Evolutionary conservation across 2,797 vertebrate genomes (phyloP), one percentile per base, ranked within the genome.

Genomic region (Pygocentrus nattereri): DNA sequence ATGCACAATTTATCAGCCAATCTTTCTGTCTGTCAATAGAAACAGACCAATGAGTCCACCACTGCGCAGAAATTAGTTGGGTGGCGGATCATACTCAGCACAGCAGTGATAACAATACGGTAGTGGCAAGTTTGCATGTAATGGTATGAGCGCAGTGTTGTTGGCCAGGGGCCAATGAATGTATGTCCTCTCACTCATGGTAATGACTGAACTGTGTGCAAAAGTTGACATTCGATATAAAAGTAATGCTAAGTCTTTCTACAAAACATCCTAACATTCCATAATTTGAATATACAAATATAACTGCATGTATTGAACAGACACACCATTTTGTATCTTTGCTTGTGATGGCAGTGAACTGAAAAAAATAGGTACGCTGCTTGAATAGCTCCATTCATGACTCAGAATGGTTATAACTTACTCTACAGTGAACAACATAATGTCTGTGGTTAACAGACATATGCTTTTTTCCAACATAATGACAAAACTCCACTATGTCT

Each of bases 301-400:
- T 25, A 69, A 27, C 38, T 8, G n/a, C 67, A 30, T 21, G 21
- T 75, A 50, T 38, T 59, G 30, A 50, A 61, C 72, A 81, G 38
- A 27, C 8, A 62, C 41, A 44, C 19, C 21, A 27, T 30, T 4
- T 30, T 61, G 61, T 61, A 44, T 82, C 41, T 82, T 54, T 19
- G n/a, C 34, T 34, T 38, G 34, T 59, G 72, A 41, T 25, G 54
- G 21, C 54, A 11, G 27, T n/a, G 62, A 21, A 27, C 6, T 34
- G 38, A 44, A 38, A 30, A 76, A 76, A 61, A 27, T 25, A 16
- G 44, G 54, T 19, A 30, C 19, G 41, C 15, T 18, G 58, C 61
- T 64, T 64, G 67, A 71, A 82, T 64, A 71, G 80, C 74, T 64
- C 44, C 74, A 76, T 76, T 82, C 80, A 71, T 44, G 18, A 21